phyloP scores from a whole-genome alignment of 1,140 invertebrate genomes.

The Solen grandis region DNA sequence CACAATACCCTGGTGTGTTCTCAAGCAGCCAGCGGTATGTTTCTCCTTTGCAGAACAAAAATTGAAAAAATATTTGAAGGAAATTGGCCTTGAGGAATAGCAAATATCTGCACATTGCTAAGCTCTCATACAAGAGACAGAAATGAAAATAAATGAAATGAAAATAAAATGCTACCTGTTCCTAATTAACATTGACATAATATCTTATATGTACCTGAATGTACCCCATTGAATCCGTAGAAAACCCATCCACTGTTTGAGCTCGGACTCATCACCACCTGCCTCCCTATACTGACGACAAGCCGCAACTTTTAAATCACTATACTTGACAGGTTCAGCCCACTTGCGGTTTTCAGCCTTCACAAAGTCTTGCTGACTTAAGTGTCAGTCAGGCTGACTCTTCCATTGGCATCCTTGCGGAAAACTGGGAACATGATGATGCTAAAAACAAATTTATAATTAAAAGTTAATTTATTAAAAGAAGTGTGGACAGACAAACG shows the following conservation, averaged over 20 bases:
- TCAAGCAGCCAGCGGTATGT: conserved; percentile 30
- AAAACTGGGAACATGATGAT: conserved; percentile 38
- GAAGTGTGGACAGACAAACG: no score
- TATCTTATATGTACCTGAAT: no score
- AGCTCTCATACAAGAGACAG: no score
- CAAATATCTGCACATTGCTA: no score
- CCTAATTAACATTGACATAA: no score
- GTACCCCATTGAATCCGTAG: conserved; percentile 22
- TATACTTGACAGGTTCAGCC: background rate
- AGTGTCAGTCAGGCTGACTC: conserved; percentile 27
- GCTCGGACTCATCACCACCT: conserved; percentile 21
- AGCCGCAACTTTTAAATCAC: background rate
- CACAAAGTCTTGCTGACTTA: conserved; percentile 2
- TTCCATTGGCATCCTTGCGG: conserved; percentile 24
- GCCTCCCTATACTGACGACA: conserved; percentile 33
- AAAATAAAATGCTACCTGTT: no score
- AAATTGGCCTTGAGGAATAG: no score
- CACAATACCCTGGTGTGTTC: conserved; percentile 29
- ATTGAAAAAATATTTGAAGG: conserved; percentile 35
- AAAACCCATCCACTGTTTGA: conserved; percentile 47
- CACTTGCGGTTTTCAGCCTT: conserved; percentile 33
- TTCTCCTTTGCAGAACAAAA: conserved; percentile 41
- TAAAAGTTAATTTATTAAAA: no score
- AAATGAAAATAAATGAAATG: no score
- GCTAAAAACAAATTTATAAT: conserved; percentile 10